Conservation (phyloP, 92 coral and sea anemone species). For the Epizoanthus scotinus region DNA sequence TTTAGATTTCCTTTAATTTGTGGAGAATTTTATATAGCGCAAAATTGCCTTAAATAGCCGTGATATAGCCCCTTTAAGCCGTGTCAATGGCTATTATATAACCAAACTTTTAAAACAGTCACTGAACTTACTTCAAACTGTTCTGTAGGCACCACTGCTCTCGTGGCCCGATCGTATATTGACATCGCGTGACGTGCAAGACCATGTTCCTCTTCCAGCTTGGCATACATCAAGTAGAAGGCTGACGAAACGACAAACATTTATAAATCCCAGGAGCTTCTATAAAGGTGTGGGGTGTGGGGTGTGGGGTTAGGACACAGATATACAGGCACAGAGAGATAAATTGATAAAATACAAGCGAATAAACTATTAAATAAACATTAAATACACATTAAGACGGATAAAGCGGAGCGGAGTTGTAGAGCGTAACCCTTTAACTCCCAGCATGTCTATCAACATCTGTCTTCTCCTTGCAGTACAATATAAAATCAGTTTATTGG, state of each 20-base stretch:
- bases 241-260: slow-evolving; percentile 46
- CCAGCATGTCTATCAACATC: too few relatives aligned
- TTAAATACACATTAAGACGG: too few relatives aligned
- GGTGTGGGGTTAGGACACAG: neutral
- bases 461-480: too few relatives aligned
- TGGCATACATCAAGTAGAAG: slow-evolving; percentile 94
- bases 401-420: too few relatives aligned
- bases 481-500: too few relatives aligned
- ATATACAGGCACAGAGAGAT: neutral
- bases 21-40: too few relatives aligned
- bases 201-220: slow-evolving; percentile 99
- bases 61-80: too few relatives aligned
- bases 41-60: too few relatives aligned
- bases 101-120: neutral
- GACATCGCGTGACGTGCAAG: slow-evolving; percentile 99
- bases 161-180: slow-evolving; percentile 93
- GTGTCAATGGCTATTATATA: too few relatives aligned
- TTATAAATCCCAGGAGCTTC: neutral
- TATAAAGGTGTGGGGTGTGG: neutral
- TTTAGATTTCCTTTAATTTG: too few relatives aligned
- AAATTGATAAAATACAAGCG: neutral
- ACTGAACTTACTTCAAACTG: slow-evolving; percentile 79
- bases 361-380: too few relatives aligned
- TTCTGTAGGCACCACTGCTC: slow-evolving; percentile 90
- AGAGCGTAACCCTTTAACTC: too few relatives aligned